Percentiles rank a stretch among this genome's conserved stretches.
Conservation (phyloP, 2,113 vertebrate species). For the Cynopterus brachyotis region DNA sequence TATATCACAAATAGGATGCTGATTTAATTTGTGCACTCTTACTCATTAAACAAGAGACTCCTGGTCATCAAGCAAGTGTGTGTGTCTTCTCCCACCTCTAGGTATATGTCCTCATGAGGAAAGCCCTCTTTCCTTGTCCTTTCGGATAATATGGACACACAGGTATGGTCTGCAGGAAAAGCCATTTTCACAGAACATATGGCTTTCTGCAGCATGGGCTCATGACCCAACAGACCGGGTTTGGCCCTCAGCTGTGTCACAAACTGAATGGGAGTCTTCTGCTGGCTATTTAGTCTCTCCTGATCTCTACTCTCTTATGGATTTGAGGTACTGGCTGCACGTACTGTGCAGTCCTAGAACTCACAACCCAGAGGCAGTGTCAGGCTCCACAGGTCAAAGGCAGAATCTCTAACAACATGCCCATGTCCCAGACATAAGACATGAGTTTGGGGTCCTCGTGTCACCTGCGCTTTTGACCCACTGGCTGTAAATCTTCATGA, state of each 20-base stretch:
- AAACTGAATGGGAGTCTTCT: rapidly evolving
- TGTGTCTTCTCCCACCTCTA: rapidly evolving
- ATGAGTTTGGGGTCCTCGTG: neutral
- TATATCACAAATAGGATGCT: rapidly evolving
- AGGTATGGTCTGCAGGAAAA: neutral
- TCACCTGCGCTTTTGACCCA: neutral
- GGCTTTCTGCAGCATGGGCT: rapidly evolving
- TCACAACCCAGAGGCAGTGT: rapidly evolving
- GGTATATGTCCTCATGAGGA: rapidly evolving
- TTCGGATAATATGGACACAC: rapidly evolving
- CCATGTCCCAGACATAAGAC: neutral
- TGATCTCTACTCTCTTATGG: no score
- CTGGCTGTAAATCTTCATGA: rapidly evolving
- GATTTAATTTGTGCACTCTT: neutral
- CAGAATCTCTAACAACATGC: neutral
- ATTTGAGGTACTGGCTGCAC: rapidly evolving
- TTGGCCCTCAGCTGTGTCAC: no score
- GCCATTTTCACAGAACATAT: rapidly evolving
- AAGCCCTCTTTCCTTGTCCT: rapidly evolving
- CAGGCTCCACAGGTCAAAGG: neutral
- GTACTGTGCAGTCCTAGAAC: rapidly evolving
- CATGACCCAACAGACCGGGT: rapidly evolving
- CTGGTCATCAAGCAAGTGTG: no score
- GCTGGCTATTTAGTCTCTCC: rapidly evolving
- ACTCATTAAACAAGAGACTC: rapidly evolving